These are phyloP conservation scores for Octodonta nipae DNA, from an alignment of 2,888 invertebrate species.

Conservation along the genomic window DNA sequence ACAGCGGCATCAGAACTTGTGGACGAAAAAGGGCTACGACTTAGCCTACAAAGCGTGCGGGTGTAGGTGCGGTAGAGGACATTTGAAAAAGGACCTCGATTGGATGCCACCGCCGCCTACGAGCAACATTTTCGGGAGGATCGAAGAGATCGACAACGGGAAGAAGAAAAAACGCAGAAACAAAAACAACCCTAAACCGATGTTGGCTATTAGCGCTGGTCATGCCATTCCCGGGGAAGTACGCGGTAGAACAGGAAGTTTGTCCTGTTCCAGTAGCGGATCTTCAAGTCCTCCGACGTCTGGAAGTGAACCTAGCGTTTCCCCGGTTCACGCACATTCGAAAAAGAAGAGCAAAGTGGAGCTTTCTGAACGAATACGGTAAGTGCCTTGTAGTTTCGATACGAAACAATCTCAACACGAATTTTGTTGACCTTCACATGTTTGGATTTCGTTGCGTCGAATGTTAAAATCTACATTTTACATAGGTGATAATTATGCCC, in stretches of 20 bases:
- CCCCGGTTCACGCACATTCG: constrained; percentile 56
- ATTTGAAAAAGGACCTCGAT: constrained; percentile 86
- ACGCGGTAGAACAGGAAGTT: constrained; percentile 58
- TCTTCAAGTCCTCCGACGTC: constrained; percentile 68
- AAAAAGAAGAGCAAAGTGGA: constrained; percentile 60
- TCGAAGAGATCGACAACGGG: constrained; percentile 41
- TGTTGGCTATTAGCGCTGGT: constrained; percentile 44
- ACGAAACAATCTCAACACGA: too few species aligned
- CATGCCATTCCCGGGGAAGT: constrained; percentile 35
- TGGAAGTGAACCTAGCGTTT: constrained; percentile 61
- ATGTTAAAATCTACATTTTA: too few species aligned
- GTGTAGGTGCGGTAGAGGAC: constrained; percentile 85
- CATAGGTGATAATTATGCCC: too few species aligned
- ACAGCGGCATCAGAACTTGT: constrained; percentile 85
- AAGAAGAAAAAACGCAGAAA: constrained; percentile 50
- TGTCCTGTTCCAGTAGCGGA: constrained; percentile 59
- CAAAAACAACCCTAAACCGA: constrained; percentile 40
- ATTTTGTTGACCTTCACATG: too few species aligned
- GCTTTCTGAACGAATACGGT: constrained; percentile 69
- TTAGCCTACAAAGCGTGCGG: constrained; percentile 89
- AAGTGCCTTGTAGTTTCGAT: constrained; percentile 36
- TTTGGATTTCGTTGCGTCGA: too few species aligned
- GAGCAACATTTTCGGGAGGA: constrained; percentile 36
- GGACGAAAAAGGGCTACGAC: constrained; percentile 97
- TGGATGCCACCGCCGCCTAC: constrained; percentile 64